Evolutionary conservation across 2,888 invertebrate species (phyloP).

Genomic region (Pilophorus perplexus): DNA sequence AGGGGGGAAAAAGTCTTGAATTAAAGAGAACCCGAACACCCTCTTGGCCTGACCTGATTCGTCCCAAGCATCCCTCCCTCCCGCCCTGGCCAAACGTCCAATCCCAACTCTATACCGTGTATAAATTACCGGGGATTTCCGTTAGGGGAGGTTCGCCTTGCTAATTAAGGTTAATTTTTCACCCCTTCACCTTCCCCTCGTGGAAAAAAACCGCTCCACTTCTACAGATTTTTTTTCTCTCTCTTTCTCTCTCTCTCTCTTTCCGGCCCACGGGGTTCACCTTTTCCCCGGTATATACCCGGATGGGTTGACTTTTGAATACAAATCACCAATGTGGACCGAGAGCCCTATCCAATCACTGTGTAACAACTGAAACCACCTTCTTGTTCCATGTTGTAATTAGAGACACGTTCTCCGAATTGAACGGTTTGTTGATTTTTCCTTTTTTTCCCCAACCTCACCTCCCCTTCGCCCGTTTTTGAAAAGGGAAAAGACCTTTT

Average conservation of each 20-base stretch:
- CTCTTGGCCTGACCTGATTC: neutral
- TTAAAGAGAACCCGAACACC: neutral
- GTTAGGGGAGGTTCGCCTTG: neutral
- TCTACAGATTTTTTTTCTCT: neutral
- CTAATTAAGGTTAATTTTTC: constrained; percentile 40
- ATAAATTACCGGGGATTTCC: constrained; percentile 20
- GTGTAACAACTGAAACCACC: neutral
- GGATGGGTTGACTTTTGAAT: constrained; percentile 38
- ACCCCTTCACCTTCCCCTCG: neutral
- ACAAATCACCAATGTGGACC: constrained; percentile 24
- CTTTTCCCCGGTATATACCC: constrained; percentile 3
- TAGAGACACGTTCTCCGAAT: constrained; percentile 24
- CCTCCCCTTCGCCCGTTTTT: neutral
- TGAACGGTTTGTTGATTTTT: constrained; percentile 31
- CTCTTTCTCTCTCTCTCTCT: neutral
- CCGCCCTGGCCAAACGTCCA: neutral
- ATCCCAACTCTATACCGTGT: constrained; percentile 19
- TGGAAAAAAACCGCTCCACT: neutral
- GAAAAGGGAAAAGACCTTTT: neutral
- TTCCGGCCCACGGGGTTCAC: neutral
- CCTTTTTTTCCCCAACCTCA: neutral
- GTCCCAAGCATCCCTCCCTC: neutral
- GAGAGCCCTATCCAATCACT: neutral
- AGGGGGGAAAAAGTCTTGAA: neutral
- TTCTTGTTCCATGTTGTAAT: constrained; percentile 19